Evolutionary conservation across 64 coral and sea anemone species (phyloP).

Genomic region (Stichodactyla helianthus): DNA sequence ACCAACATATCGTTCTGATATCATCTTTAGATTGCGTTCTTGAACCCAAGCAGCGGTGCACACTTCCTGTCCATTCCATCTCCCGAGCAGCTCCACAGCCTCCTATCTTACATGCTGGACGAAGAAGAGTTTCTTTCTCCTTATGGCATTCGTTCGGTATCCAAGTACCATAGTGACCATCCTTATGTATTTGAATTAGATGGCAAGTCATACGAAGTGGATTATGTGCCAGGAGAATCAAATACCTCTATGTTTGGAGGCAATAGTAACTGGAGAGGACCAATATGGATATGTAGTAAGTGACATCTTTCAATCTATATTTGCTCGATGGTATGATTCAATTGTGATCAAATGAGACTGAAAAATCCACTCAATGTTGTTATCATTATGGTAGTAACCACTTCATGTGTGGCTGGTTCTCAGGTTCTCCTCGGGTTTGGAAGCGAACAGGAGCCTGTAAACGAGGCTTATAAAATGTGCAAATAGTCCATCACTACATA

Average conservation of each 20-base stretch:
- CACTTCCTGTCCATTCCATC: constrained; percentile 79
- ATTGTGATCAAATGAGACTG: too few relatives aligned
- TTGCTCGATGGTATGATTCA: background rate
- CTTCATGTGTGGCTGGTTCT: too few relatives aligned
- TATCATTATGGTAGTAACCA: too few relatives aligned
- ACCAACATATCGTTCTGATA: background rate
- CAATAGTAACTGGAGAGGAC: constrained; percentile 97
- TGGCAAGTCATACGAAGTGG: constrained; percentile 55
- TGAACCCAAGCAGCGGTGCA: constrained; percentile 46
- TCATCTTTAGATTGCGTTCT: constrained; percentile 55
- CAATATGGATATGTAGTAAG: constrained; percentile 80
- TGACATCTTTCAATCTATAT: background rate
- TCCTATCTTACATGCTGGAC: constrained; percentile 86
- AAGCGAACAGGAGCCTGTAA: too few relatives aligned
- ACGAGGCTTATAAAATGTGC: too few relatives aligned
- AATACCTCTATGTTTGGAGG: constrained; percentile 92
- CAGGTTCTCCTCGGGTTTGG: too few relatives aligned
- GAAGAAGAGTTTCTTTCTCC: constrained; percentile 95
- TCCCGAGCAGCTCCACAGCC: constrained; percentile 49
- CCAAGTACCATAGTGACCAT: constrained; percentile 73
- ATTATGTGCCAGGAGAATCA: constrained; percentile 92
- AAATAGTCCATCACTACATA: too few relatives aligned
- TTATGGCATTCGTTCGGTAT: constrained; percentile 83
- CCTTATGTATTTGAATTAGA: constrained; percentile 61
- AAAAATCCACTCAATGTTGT: too few relatives aligned